Conservation (phyloP, 2,797 vertebrate species). For the Acanthurus lineatus region DNA sequence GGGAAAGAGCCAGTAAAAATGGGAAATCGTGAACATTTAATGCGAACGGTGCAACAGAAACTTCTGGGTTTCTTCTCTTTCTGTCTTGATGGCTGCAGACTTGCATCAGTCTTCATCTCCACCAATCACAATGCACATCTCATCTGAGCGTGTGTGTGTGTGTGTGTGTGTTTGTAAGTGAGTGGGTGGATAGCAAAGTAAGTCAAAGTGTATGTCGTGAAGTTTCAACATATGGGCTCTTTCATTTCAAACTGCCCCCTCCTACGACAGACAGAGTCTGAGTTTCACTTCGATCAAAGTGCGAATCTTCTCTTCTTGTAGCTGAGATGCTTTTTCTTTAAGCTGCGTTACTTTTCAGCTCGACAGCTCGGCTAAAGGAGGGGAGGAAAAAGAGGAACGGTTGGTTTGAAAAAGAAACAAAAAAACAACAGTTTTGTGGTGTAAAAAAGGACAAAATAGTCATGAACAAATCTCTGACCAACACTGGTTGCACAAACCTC, state of each 20-base stretch:
- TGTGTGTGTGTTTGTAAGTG: background rate
- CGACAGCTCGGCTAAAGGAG: too few relatives aligned
- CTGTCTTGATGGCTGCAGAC: too few relatives aligned
- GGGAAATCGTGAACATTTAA: too few relatives aligned
- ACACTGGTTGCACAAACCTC: background rate
- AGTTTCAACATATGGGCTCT: slow-evolving; percentile 53
- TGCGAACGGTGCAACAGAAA: too few relatives aligned
- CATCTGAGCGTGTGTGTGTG: background rate
- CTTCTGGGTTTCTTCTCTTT: background rate
- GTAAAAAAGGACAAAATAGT: too few relatives aligned
- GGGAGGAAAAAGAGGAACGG: background rate
- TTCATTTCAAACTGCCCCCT: slow-evolving; percentile 51
- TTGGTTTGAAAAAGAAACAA: background rate
- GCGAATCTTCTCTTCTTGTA: background rate
- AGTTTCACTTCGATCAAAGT: slow-evolving; percentile 4
- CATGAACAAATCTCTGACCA: too few relatives aligned
- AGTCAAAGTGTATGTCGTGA: background rate
- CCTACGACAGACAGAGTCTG: background rate
- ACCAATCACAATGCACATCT: too few relatives aligned
- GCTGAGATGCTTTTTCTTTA: background rate
- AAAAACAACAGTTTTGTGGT: background rate
- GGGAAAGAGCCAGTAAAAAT: background rate
- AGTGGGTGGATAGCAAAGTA: background rate
- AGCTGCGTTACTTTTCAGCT: background rate
- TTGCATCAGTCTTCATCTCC: too few relatives aligned